Percentiles rank a stretch among this genome's conserved stretches.
Evolutionary conservation across 1,140 invertebrate genomes (phyloP).

Genomic region (Ceratitis capitata): DNA sequence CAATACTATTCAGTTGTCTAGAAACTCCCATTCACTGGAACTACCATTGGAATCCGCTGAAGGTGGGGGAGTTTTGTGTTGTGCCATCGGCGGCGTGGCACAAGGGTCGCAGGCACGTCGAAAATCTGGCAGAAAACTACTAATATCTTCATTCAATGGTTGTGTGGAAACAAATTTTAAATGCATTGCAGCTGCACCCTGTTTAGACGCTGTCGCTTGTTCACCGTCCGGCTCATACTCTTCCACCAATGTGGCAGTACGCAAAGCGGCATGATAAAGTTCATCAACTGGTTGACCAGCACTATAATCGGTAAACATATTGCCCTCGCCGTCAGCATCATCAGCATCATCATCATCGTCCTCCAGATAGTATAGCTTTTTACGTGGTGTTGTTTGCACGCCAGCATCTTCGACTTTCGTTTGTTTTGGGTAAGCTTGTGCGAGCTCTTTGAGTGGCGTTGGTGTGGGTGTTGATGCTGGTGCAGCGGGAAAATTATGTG

Average conservation of each 20-base stretch:
- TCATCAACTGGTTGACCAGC: slow-evolving; percentile 55
- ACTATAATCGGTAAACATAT: slow-evolving; percentile 45
- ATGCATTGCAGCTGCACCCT: background rate
- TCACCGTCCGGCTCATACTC: background rate
- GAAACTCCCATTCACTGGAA: slow-evolving; percentile 62
- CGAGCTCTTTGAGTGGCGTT: slow-evolving; percentile 18
- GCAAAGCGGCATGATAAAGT: slow-evolving; percentile 43
- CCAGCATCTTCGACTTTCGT: slow-evolving; percentile 46
- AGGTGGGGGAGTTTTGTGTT: slow-evolving; percentile 41
- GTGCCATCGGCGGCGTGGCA: background rate
- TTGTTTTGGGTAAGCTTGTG: slow-evolving; percentile 38
- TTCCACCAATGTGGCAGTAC: slow-evolving; percentile 13
- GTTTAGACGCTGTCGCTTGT: background rate
- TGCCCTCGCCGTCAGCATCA: background rate
- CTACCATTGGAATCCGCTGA: slow-evolving; percentile 54
- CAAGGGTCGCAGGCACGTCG: slow-evolving; percentile 51
- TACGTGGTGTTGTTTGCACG: slow-evolving; percentile 48
- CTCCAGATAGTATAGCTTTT: slow-evolving; percentile 43
- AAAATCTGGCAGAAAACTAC: slow-evolving; percentile 59
- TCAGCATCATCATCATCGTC: too few relatives aligned
- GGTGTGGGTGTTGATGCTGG: slow-evolving; percentile 33
- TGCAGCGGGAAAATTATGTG: slow-evolving; percentile 43
- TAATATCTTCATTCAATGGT: slow-evolving; percentile 49
- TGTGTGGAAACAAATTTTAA: slow-evolving; percentile 51
- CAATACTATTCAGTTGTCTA: slow-evolving; percentile 57